These are phyloP conservation scores for Arothron firmamentum DNA, from an alignment of 2,113 vertebrate genomes.

Conservation along the genomic window DNA sequence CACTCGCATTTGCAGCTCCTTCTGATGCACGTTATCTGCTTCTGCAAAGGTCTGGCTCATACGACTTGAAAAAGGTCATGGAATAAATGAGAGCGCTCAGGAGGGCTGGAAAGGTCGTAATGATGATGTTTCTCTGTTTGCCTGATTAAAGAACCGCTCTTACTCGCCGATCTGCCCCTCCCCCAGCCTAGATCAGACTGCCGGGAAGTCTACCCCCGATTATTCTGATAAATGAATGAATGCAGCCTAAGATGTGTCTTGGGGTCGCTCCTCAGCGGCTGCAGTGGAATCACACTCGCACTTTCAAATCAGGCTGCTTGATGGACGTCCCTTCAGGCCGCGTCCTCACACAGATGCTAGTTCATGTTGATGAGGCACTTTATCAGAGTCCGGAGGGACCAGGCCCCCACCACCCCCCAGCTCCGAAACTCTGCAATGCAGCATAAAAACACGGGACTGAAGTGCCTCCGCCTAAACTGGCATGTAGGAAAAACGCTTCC, in stretches of 20 bases:
- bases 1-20: neutral
- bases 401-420: constrained; percentile 39
- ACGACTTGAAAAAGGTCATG: constrained; percentile 35
- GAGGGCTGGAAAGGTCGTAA: constrained; percentile 26
- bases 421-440: constrained; percentile 37
- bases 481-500: neutral
- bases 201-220: constrained; percentile 25
- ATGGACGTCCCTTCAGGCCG: constrained; percentile 67
- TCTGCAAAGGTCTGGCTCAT: constrained; percentile 27
- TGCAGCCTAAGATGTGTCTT: constrained; percentile 41
- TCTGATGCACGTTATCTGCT: neutral
- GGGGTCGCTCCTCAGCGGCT: constrained; percentile 19
- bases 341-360: constrained; percentile 59
- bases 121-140: constrained; percentile 13
- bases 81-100: constrained; percentile 28
- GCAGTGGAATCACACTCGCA: constrained; percentile 22
- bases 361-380: constrained; percentile 69
- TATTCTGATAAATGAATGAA: constrained; percentile 35
- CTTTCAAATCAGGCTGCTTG: constrained; percentile 58
- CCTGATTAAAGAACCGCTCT: constrained; percentile 5
- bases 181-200: neutral
- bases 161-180: constrained; percentile 17
- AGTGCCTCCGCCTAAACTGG: constrained; percentile 1
- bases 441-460: constrained; percentile 24
- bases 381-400: constrained; percentile 60